A percentile compares a stretch with the other conserved stretches of the same genome.
phyloP scores from a whole-genome alignment of 2,113 vertebrate genomes.

The Eonycteris spelaea region DNA sequence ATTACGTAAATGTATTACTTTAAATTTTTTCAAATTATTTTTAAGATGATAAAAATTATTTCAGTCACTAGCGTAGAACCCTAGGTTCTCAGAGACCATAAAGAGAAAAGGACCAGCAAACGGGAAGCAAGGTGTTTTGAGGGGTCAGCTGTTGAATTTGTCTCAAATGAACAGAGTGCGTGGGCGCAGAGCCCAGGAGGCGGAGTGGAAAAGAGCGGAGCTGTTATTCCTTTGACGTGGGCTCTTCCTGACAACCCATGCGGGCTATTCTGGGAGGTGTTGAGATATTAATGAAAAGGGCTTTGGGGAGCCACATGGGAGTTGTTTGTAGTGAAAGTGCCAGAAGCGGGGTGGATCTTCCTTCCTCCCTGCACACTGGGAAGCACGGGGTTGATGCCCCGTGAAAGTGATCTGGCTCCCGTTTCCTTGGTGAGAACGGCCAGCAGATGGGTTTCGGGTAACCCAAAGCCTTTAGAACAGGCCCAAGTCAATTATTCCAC shows the following conservation, averaged over 20 bases:
- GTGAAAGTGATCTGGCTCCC: slow-evolving; percentile 7
- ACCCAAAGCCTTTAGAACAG: slow-evolving; percentile 42
- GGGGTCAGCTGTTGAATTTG: neutral
- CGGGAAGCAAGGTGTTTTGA: neutral
- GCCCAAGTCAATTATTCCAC: slow-evolving; percentile 26
- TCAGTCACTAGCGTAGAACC: neutral
- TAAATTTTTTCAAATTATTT: neutral
- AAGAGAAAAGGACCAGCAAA: neutral
- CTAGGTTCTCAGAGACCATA: neutral
- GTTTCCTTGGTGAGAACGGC: slow-evolving; percentile 31
- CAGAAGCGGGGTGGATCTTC: neutral
- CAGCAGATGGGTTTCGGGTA: slow-evolving; percentile 65
- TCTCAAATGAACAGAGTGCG: neutral
- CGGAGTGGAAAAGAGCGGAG: neutral
- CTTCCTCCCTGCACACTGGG: neutral
- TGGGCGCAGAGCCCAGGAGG: neutral
- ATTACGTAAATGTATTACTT: neutral
- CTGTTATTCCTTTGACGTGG: neutral
- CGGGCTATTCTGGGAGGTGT: neutral
- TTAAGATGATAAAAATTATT: neutral
- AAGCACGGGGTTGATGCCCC: neutral
- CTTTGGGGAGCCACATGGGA: neutral
- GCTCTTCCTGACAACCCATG: neutral
- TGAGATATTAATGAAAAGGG: neutral
- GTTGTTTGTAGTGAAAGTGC: neutral